These are phyloP conservation scores for Nebria brevicollis DNA, from an alignment of 2,888 invertebrate genomes.

Conservation along the genomic window DNA sequence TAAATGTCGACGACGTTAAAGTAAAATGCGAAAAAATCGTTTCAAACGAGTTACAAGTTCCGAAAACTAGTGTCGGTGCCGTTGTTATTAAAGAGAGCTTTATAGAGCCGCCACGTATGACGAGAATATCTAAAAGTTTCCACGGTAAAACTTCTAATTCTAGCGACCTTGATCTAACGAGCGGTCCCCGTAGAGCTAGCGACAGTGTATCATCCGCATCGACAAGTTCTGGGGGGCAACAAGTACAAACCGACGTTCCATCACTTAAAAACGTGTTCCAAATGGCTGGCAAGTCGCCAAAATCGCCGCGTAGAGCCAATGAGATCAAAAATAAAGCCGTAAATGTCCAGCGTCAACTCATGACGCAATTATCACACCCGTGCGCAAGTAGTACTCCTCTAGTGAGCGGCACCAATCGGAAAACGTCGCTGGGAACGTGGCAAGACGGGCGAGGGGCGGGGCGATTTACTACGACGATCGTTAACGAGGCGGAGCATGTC, in stretches of 20 bases:
- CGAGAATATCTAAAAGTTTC: slow-evolving; percentile 63
- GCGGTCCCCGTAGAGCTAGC: slow-evolving; percentile 57
- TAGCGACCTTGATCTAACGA: slow-evolving; percentile 53
- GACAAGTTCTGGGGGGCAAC: slow-evolving; percentile 1
- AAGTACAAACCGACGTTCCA: slow-evolving; percentile 42
- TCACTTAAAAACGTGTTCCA: slow-evolving; percentile 32
- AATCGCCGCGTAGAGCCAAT: slow-evolving; percentile 2
- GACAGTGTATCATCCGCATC: slow-evolving; percentile 53
- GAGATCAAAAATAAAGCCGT: slow-evolving; percentile 31
- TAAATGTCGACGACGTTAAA: slow-evolving; percentile 52
- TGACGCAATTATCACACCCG: slow-evolving; percentile 58
- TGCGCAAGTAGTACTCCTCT: slow-evolving; percentile 49
- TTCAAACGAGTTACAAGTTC: slow-evolving; percentile 47
- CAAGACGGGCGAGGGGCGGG: not conserved
- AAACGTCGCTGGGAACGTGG: slow-evolving; percentile 52
- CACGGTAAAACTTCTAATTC: slow-evolving; percentile 59
- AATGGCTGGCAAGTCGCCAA: not conserved
- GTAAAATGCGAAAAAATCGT: slow-evolving; percentile 52
- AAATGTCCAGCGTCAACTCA: slow-evolving; percentile 54
- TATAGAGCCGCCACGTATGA: slow-evolving; percentile 65
- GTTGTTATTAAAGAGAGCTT: slow-evolving; percentile 65
- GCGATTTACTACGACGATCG: slow-evolving; percentile 60
- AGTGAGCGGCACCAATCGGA: slow-evolving; percentile 49
- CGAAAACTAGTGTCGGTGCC: slow-evolving; percentile 55
- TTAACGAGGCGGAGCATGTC: slow-evolving; percentile 60